Conservation (phyloP, 2,888 invertebrate species). For the Lasioglossum vierecki region DNA sequence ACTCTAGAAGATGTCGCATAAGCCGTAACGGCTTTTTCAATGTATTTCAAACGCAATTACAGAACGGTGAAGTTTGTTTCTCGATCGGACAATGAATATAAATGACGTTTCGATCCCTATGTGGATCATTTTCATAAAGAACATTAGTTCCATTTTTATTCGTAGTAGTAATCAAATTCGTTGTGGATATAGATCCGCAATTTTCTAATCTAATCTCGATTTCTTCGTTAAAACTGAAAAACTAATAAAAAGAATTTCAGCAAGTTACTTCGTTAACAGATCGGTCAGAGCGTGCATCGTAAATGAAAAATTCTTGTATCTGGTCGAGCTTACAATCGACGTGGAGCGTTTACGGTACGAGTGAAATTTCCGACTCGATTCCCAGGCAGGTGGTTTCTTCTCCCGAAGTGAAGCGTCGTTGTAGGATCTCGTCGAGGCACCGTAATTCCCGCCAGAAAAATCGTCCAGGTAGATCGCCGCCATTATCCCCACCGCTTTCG, state of each 20-base stretch:
- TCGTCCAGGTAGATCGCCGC: conserved; percentile 82
- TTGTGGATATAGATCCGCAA: neutral
- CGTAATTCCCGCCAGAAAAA: conserved; percentile 82
- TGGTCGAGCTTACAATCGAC: neutral
- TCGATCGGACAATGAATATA: no score
- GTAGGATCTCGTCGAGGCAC: conserved; percentile 66
- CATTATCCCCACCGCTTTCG: conserved; percentile 77
- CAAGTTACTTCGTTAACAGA: neutral
- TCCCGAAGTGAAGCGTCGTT: conserved; percentile 52
- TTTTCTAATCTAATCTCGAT: no score
- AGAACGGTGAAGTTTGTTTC: no score
- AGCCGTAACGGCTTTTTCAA: neutral
- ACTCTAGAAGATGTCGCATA: neutral
- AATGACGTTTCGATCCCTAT: no score
- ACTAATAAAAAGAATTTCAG: neutral
- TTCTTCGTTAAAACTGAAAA: neutral
- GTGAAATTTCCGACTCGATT: conserved; percentile 63
- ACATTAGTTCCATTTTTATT: neutral
- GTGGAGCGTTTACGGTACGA: conserved; percentile 28
- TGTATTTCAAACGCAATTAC: neutral
- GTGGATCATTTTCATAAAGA: no score
- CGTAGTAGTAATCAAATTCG: neutral
- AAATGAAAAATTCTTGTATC: conserved; percentile 5
- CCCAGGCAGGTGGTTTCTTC: conserved; percentile 71
- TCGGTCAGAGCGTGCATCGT: neutral